Conservation (phyloP, 2,113 vertebrate species). For the Anolis carolinensis region DNA sequence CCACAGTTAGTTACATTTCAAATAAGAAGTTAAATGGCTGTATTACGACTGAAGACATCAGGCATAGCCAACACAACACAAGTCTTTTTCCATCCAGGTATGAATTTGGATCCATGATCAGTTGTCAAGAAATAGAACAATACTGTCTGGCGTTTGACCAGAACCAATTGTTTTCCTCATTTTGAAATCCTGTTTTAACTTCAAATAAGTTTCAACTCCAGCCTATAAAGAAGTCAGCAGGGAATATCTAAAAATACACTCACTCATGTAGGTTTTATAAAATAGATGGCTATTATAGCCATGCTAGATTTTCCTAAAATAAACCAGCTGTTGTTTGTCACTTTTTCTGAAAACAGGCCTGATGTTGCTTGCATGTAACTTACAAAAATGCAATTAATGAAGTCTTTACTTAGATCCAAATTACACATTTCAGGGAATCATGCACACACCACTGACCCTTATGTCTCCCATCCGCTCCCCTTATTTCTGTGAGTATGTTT, state of each 20-base stretch:
- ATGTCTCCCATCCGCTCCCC: neutral
- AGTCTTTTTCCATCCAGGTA: neutral
- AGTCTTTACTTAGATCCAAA: neutral
- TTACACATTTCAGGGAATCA: neutral
- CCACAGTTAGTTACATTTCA: neutral
- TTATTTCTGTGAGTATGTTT: neutral
- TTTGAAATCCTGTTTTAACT: constrained; percentile 8
- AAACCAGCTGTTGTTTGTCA: constrained; percentile 22
- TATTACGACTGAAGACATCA: neutral
- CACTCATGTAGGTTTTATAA: constrained; percentile 22
- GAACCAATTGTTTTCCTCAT: neutral
- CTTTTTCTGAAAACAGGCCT: constrained; percentile 38
- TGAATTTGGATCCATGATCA: neutral
- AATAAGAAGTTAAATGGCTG: neutral
- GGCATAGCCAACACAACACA: neutral
- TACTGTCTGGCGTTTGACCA: neutral
- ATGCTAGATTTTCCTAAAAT: constrained; percentile 9
- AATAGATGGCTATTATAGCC: constrained; percentile 26
- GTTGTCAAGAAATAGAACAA: neutral
- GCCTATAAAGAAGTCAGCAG: neutral
- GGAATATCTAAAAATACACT: neutral
- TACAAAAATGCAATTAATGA: neutral
- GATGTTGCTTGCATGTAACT: constrained; percentile 16
- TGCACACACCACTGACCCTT: neutral
- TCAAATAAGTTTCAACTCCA: neutral